Conservation (phyloP, 2,113 vertebrate species). For the Siniperca knerii region DNA sequence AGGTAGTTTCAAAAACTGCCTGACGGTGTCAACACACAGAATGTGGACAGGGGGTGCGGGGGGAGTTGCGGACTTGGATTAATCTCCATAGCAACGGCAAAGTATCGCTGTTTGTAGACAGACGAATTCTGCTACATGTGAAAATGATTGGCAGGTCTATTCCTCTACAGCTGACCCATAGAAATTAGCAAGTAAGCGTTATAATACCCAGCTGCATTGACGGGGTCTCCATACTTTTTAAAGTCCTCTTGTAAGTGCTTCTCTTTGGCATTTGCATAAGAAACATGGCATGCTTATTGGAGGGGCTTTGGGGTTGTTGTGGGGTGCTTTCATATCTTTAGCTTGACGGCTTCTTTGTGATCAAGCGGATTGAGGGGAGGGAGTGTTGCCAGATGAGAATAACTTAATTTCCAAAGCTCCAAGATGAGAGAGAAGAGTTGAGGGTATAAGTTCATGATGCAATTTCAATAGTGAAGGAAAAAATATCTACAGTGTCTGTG, state of each 20-base stretch:
- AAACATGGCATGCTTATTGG: slow-evolving; percentile 94
- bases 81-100: slow-evolving; percentile 97
- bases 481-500: slow-evolving; percentile 20
- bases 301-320: slow-evolving; percentile 77
- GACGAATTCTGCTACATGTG: slow-evolving; percentile 98
- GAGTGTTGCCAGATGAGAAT: slow-evolving; percentile 92
- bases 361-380: slow-evolving; percentile 74
- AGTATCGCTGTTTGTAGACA: slow-evolving; percentile 97
- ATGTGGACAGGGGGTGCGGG: slow-evolving; percentile 82
- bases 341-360: slow-evolving; percentile 96
- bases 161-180: slow-evolving; percentile 97
- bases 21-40: slow-evolving; percentile 94
- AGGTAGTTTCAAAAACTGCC: slow-evolving; percentile 93
- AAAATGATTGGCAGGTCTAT: slow-evolving; percentile 98
- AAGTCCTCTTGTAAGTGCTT: slow-evolving; percentile 97
- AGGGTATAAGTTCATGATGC: slow-evolving; percentile 77
- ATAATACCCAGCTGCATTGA: slow-evolving; percentile 94
- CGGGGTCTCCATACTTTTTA: slow-evolving; percentile 93
- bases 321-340: slow-evolving; percentile 91
- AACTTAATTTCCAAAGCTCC: slow-evolving; percentile 95
- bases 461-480: slow-evolving; percentile 48
- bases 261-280: slow-evolving; percentile 95
- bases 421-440: slow-evolving; percentile 91
- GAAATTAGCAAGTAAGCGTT: slow-evolving; percentile 97
- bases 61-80: slow-evolving; percentile 85